Evolutionary conservation across 2,888 invertebrate species (phyloP), one percentile per base, ranked within the genome.

Genomic region (Tyria jacobaeae): DNA sequence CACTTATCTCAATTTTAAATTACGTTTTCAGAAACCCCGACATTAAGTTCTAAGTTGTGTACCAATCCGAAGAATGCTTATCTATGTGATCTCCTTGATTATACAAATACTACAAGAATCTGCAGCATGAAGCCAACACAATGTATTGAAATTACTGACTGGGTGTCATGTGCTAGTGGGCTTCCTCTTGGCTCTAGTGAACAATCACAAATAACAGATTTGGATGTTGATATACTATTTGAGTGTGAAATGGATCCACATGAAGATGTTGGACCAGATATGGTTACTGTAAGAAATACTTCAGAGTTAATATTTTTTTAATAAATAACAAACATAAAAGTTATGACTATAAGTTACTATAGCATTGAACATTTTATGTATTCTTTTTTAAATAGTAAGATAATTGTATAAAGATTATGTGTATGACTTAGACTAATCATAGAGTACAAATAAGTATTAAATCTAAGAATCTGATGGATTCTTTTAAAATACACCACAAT

Each of bases 71-170:
- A 88, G 76, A 89, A 91, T 83, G 95, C 95, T 63, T 95, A 94
- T 81, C 88, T 96, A 9, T 96, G 96, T 81, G 96, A 96, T 84
- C 88, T 97, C 17, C 72, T 94, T 60, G 94, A 94, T 67, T 93
- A 93, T 62, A 94, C 94, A 25, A 92, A 92, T 69, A 83, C 92
- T 1, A 92, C 92, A 35, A 84, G 94, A 56, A 90, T 94, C 76
- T 94, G 94, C 70, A 94, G 94, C 64, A 92, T 94, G 91, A 92
- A 92, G 62, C 94, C 93, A 0, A 87, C 86, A 24, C 94, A 94
- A 71, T 88, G 89, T 54, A 93, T 94, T 64, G 91, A 93, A 69
- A 86, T 94, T 41, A 87, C 78, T 69, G 91, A 92, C 76, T 94
- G 94, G 94, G 91, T 94, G 24, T 84, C 94, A 1, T 93, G 93